Evolutionary conservation across 2,888 invertebrate species (phyloP), one percentile per base, ranked within the genome.

Genomic region (Lordiphosa andalusiaca): DNA sequence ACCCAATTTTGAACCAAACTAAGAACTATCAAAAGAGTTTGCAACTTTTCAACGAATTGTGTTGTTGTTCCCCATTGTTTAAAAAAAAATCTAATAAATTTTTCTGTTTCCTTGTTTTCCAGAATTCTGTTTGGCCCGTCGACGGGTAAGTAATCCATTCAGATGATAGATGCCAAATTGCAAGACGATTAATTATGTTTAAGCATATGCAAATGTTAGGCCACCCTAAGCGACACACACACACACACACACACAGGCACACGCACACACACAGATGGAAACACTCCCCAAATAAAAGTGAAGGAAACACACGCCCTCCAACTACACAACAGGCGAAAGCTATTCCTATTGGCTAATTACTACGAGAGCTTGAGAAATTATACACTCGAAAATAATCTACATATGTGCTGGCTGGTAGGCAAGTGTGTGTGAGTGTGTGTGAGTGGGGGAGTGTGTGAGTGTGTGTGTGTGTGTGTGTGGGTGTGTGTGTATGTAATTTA

Each of bases 341-440:
- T 69, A 71, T 85, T 85, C 85, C 83, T 78, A 78, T 78, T 78
- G 77, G 77, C 77, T 78, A 78, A 78, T 78, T 78, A 78, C 84
- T 68, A 63, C 71, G 60, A 63, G 60, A 67, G 48, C 37, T 33
- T 58, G 56, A 23, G 63, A 70, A 68, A 73, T 67, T 67, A 65
- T 65, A 65, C 69, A 63, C 80, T 63, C 60, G 63, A 82, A 75
- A 84, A 71, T 84, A 77, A 84, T 78, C 71, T 83, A 80, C 85
- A 78, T 73, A 70, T 54, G 51, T 13, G 46, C 40, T 30, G 30
- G 16, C 9, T 30, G 30, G 30, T 30, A 30, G 9, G 30, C 30
- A 46, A 30, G 19, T 50, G 16, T 33, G 16, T 50, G 9, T 3
- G 39, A 23, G 35, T 53, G 53, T 46, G 39, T 46, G 56, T 49